Evolutionary conservation across 2,888 invertebrate species (phyloP).

Genomic region (Eristalis pertinax): DNA sequence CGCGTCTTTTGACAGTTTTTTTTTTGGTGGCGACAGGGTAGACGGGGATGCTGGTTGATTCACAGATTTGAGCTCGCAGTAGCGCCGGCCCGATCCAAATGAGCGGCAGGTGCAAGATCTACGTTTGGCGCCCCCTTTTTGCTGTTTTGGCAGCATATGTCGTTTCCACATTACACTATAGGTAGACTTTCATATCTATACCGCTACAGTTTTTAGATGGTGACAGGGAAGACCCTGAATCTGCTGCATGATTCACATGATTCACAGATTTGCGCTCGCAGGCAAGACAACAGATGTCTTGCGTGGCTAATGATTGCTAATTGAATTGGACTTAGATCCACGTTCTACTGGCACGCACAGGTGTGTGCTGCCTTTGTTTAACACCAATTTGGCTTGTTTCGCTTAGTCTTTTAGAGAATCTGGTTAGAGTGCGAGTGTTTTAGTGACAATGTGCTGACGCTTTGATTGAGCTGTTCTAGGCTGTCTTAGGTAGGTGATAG

Average conservation of each 20-base stretch:
- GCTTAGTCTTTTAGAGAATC: too few species aligned
- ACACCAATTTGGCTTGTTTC: too few species aligned
- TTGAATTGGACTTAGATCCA: too few species aligned
- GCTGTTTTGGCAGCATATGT: too few species aligned
- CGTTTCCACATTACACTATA: too few species aligned
- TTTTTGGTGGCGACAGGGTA: not conserved
- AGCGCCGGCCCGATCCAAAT: too few species aligned
- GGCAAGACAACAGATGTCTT: not conserved
- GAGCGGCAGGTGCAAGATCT: too few species aligned
- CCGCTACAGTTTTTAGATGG: not conserved
- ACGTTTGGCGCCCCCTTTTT: too few species aligned
- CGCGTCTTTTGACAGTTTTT: not conserved
- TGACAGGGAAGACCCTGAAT: not conserved
- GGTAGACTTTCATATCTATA: too few species aligned
- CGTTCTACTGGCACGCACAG: not conserved
- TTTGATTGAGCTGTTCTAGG: not conserved
- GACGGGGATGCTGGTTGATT: not conserved
- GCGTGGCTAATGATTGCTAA: not conserved
- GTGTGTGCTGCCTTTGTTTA: not conserved
- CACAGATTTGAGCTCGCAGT: not conserved
- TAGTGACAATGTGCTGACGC: too few species aligned
- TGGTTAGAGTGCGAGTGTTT: too few species aligned
- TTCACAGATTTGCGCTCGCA: not conserved
- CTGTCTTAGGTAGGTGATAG: not conserved
- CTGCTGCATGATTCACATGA: not conserved